Evolutionary conservation across 1,140 invertebrate species (phyloP), one percentile per base, ranked within the genome.

Genomic region (Dendroctonus ponderosae): DNA sequence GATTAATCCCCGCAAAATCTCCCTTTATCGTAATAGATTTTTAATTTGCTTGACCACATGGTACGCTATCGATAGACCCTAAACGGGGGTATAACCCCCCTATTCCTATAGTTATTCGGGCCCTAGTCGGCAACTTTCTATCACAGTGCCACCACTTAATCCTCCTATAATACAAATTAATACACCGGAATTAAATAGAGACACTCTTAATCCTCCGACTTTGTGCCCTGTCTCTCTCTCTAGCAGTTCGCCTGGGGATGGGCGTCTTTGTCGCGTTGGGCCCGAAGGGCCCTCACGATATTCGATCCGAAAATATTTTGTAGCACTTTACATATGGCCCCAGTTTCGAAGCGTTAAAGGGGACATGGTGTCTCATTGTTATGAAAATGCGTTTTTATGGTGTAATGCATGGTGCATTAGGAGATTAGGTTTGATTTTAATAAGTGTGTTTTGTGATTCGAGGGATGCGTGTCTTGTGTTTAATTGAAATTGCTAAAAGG

Each of bases 101-200:
- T 26, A 26, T 26, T 26, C 26, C 26, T 26, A 26, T 26, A 26
- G 1, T 26, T 26, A 26, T 26, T 26, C 26, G 26, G 26, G 26
- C 26, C 26, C 26, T 26, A 26, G 1, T 26, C 26, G 26, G 26
- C 57, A 72, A 73, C 69, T 75, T 73, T 71, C 72, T 70, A 71
- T 71, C 70, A 71, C 72, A 75, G 73, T 75, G 72, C 72, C 71
- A 74, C 72, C 72, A 71, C 71, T 74, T 74, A 68, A 75, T 75
- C 72, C 74, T 64, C 69, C 11, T 68, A 72, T 75, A 75, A 75
- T 72, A 75, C 74, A 75, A 75, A 75, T 75, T 75, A 75, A 75
- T 75, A 75, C 72, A 70, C 71, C 70, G 50, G 72, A 50, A 75
- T 75, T 75, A 75, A 74, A 74, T 74, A 68, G 74, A 75, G 66